Evolutionary conservation across 2,888 invertebrate species (phyloP).

Genomic region (Microplitis deprimator): DNA sequence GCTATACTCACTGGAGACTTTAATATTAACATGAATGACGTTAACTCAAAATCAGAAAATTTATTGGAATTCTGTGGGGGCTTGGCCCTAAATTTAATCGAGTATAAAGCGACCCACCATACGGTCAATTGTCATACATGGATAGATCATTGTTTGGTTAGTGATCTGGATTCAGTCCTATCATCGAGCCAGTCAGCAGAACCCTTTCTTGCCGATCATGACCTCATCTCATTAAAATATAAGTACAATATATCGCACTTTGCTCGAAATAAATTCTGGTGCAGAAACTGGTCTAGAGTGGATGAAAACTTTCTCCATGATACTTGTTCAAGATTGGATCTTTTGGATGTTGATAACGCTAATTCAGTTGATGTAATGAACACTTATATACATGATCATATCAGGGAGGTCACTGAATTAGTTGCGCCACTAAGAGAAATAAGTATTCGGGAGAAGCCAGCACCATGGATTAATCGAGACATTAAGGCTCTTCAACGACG

Average conservation of each 20-base stretch:
- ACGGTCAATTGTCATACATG: background rate
- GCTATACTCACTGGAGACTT: too few relatives aligned
- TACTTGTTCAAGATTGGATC: too few relatives aligned
- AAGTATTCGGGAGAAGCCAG: background rate
- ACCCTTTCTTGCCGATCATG: slow-evolving; percentile 25
- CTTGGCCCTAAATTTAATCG: slow-evolving; percentile 11
- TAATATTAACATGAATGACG: too few relatives aligned
- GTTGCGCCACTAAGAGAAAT: background rate
- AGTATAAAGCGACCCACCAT: slow-evolving; percentile 18
- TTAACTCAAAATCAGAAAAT: background rate
- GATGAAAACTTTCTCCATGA: too few relatives aligned
- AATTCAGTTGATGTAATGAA: too few relatives aligned
- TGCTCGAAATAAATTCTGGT: background rate
- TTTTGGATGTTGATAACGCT: too few relatives aligned
- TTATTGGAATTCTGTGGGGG: background rate
- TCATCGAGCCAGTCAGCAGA: background rate
- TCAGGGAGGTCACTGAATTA: background rate
- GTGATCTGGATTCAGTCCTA: too few relatives aligned
- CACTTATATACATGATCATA: too few relatives aligned
- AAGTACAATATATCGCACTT: background rate
- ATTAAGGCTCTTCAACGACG: background rate
- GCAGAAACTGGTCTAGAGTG: background rate
- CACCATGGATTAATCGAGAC: background rate
- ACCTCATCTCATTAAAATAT: background rate
- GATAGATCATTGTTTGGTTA: background rate